Conservation (phyloP, 2,797 vertebrate genomes). For the Lagothrix lagotricha region DNA sequence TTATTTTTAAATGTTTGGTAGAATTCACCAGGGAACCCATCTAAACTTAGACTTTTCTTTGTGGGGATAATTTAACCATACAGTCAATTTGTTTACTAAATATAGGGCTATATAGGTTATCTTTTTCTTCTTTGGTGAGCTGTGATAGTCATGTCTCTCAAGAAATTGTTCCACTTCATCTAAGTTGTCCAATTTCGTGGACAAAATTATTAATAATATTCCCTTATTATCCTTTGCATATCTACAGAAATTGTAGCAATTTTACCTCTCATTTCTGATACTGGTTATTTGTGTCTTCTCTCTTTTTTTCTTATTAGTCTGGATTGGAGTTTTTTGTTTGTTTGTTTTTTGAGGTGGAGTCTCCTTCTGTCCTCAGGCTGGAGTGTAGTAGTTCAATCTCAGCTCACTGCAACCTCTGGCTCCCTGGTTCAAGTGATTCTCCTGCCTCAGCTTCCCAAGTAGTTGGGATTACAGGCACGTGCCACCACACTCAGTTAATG, state of each 20-base stretch:
- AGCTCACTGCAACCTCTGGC: no score
- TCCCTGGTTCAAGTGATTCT: no score
- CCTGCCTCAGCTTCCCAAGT: no score
- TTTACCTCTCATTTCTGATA: neutral
- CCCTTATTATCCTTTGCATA: neutral
- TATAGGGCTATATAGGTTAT: neutral
- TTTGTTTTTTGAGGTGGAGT: no score
- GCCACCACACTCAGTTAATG: no score
- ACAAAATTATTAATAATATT: neutral
- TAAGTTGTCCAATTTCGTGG: neutral
- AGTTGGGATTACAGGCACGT: no score
- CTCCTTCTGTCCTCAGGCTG: no score
- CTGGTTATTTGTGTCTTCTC: neutral
- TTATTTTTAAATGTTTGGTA: constrained; percentile 8
- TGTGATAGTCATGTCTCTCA: neutral
- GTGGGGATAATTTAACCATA: neutral
- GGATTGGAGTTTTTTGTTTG: no score
- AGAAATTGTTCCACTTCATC: neutral
- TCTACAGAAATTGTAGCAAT: neutral
- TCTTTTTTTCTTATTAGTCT: neutral
- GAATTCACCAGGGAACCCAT: neutral
- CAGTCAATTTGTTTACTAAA: neutral
- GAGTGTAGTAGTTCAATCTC: no score
- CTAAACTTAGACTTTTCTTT: neutral
- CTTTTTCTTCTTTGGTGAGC: neutral